Percentiles rank a stretch among this genome's conserved stretches.
Evolutionary conservation across 2,797 vertebrate genomes (phyloP).

Genomic region (Danio choprae): DNA sequence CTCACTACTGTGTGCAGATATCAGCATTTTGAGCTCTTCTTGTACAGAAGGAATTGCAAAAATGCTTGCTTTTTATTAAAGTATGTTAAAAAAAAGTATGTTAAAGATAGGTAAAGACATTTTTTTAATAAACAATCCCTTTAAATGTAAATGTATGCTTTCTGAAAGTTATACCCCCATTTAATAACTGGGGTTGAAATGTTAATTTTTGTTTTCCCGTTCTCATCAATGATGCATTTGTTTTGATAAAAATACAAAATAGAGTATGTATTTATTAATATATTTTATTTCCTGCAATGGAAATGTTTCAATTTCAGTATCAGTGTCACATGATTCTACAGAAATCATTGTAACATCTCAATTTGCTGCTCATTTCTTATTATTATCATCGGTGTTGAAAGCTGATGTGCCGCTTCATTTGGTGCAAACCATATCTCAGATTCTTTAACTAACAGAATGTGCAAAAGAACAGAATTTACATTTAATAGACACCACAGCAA

Average conservation of each 20-base stretch:
- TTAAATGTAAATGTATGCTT: background rate
- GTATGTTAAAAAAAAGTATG: background rate
- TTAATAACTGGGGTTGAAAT: background rate
- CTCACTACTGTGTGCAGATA: background rate
- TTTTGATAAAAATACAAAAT: background rate
- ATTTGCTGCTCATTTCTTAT: background rate
- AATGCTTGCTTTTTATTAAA: background rate
- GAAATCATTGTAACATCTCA: background rate
- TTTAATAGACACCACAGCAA: background rate
- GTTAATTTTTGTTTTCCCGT: background rate
- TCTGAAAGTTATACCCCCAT: background rate
- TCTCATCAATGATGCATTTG: background rate
- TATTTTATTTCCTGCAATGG: background rate
- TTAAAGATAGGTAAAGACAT: too few species aligned
- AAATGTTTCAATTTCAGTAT: background rate
- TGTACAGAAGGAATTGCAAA: background rate
- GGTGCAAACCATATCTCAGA: background rate
- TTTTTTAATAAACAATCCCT: background rate
- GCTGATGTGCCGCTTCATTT: too few species aligned
- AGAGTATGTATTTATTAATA: background rate
- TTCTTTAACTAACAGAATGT: too few species aligned
- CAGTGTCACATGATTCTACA: background rate
- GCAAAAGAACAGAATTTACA: background rate
- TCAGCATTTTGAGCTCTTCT: background rate
- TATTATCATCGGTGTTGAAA: background rate